Conservation (phyloP, 2,113 vertebrate genomes). For the Chitala chitala region DNA sequence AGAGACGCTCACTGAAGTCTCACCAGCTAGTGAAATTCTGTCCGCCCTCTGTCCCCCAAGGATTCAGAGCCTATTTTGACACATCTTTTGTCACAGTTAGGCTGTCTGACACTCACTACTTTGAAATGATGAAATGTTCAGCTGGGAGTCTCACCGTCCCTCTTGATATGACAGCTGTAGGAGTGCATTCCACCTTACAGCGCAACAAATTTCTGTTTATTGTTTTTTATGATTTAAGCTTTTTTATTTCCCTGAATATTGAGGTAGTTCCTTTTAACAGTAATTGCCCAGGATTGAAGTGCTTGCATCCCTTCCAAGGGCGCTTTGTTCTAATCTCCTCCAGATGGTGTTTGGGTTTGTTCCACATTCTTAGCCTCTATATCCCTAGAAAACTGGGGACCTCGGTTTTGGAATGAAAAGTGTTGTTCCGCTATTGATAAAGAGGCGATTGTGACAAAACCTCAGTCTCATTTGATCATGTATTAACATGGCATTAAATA, state of each 20-base stretch:
- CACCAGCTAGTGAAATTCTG: too few species aligned
- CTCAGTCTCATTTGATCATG: too few species aligned
- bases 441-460: too few species aligned
- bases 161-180: neutral
- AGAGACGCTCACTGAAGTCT: too few species aligned
- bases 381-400: neutral
- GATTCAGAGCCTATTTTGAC: neutral
- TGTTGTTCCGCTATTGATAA: too few species aligned
- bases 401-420: neutral
- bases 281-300: too few species aligned
- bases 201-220: neutral
- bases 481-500: too few species aligned
- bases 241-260: slow-evolving; percentile 7
- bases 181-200: neutral
- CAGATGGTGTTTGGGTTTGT: neutral
- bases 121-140: too few species aligned
- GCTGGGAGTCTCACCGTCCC: neutral
- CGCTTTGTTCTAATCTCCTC: neutral
- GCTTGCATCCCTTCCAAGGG: too few species aligned
- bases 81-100: neutral
- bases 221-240: neutral
- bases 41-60: neutral
- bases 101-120: neutral
- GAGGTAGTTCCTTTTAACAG: too few species aligned
- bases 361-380: neutral